Percentiles rank a stretch among this genome's conserved stretches.
Conservation (phyloP, 1,140 invertebrate species). For the Drosophila parvula region DNA sequence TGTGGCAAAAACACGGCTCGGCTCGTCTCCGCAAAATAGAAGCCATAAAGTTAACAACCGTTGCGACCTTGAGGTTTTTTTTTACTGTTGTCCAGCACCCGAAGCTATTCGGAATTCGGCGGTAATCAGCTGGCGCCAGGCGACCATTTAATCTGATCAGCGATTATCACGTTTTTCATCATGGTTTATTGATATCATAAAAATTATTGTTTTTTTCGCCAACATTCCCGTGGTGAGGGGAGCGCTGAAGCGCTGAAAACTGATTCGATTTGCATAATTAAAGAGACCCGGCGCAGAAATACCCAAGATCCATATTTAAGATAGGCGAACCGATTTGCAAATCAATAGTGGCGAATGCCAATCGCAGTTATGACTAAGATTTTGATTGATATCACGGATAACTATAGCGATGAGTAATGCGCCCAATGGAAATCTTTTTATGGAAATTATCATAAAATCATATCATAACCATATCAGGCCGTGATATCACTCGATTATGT, state of each 20-base stretch:
- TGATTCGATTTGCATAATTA: conserved; percentile 77
- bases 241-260: conserved; percentile 34
- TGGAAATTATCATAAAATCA: too few species aligned
- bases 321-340: conserved; percentile 71
- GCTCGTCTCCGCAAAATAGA: conserved; percentile 62
- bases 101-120: conserved; percentile 60
- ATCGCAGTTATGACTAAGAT: conserved; percentile 52
- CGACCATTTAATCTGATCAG: conserved; percentile 79
- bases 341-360: conserved; percentile 53
- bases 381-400: conserved; percentile 65
- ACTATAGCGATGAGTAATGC: conserved; percentile 65
- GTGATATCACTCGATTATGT: conserved; percentile 17
- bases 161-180: conserved; percentile 81
- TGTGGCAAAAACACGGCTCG: conserved; percentile 41
- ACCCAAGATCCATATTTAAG: conserved; percentile 70
- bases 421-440: conserved; percentile 7
- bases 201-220: conserved; percentile 74
- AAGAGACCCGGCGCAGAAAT: conserved; percentile 54
- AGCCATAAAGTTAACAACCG: conserved; percentile 78
- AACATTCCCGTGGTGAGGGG: conserved; percentile 30
- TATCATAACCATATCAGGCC: neutral
- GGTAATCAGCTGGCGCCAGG: conserved; percentile 78
- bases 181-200: conserved; percentile 82
- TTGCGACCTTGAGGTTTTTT: conserved; percentile 73
- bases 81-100: conserved; percentile 69